Percentiles rank a stretch among this genome's conserved stretches.
These are phyloP conservation scores for Scopus umbretta DNA, from an alignment of 2,113 vertebrate genomes.

Conservation along the genomic window DNA sequence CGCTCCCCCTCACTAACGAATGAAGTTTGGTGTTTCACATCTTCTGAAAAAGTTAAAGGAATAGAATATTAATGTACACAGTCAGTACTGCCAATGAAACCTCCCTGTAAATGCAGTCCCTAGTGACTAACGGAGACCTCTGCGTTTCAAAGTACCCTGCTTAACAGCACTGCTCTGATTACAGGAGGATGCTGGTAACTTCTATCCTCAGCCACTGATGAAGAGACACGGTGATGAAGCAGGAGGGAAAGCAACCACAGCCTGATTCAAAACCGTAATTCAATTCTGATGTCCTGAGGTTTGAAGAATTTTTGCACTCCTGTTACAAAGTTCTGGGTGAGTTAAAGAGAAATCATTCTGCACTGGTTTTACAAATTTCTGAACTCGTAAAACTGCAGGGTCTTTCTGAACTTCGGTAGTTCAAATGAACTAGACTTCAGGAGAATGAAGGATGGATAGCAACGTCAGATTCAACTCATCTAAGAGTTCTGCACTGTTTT, in stretches of 20 bases:
- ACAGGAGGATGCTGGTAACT: background rate
- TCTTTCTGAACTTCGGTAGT: background rate
- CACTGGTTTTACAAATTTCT: background rate
- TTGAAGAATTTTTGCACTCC: background rate
- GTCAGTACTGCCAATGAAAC: background rate
- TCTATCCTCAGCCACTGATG: background rate
- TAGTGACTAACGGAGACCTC: background rate
- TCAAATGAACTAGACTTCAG: background rate
- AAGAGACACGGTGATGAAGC: background rate
- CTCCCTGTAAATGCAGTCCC: background rate
- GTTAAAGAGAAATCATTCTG: background rate
- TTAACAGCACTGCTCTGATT: background rate
- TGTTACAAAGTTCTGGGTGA: background rate
- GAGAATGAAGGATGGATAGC: background rate
- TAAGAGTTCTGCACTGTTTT: background rate
- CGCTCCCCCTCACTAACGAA: background rate
- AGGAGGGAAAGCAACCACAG: background rate
- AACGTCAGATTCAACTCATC: background rate
- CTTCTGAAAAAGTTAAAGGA: background rate
- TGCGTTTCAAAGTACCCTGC: background rate
- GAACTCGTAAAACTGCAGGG: background rate
- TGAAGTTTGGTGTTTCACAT: background rate
- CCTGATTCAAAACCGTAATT: background rate
- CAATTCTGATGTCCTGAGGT: background rate
- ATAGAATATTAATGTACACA: background rate